Evolutionary conservation across 2,888 invertebrate genomes (phyloP).

Genomic region (Cenopis cana): DNA sequence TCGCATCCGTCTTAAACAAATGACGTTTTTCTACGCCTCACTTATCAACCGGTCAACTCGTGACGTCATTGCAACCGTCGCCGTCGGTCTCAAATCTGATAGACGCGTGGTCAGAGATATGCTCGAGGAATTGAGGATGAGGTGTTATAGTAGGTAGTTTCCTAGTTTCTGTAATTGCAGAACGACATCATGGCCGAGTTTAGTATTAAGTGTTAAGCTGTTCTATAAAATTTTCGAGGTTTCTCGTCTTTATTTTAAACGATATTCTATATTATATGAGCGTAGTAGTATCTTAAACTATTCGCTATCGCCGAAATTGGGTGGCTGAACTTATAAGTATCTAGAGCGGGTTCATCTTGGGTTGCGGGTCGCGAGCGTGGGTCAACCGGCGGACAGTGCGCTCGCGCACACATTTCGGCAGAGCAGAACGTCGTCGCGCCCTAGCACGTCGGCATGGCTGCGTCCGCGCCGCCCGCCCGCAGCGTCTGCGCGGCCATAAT

Average conservation of each 20-base stretch:
- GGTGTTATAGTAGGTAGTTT: too few relatives aligned
- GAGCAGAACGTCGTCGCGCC: constrained; percentile 69
- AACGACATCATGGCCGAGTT: too few relatives aligned
- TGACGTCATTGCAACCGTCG: too few relatives aligned
- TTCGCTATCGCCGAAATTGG: constrained; percentile 77
- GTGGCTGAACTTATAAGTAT: constrained; percentile 83
- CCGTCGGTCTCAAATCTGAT: too few relatives aligned
- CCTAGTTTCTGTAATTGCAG: too few relatives aligned
- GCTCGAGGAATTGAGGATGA: too few relatives aligned
- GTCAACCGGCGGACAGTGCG: constrained; percentile 73
- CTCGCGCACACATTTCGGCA: constrained; percentile 57
- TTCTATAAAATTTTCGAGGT: too few relatives aligned
- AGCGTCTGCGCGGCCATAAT: constrained; percentile 22
- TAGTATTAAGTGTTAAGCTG: too few relatives aligned
- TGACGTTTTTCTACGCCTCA: too few relatives aligned
- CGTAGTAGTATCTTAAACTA: constrained; percentile 62
- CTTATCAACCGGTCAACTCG: too few relatives aligned
- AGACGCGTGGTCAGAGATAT: too few relatives aligned
- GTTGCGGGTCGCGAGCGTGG: constrained; percentile 63
- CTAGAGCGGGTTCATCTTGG: constrained; percentile 72
- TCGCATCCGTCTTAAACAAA: too few relatives aligned
- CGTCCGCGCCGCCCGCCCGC: constrained; percentile 48
- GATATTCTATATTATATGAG: constrained; percentile 63
- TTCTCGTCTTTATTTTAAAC: neutral
- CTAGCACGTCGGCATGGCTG: constrained; percentile 71